Percentiles rank a stretch among this genome's conserved stretches.
Evolutionary conservation across 2,888 invertebrate species (phyloP).

Genomic region (Cryptops parisi): DNA sequence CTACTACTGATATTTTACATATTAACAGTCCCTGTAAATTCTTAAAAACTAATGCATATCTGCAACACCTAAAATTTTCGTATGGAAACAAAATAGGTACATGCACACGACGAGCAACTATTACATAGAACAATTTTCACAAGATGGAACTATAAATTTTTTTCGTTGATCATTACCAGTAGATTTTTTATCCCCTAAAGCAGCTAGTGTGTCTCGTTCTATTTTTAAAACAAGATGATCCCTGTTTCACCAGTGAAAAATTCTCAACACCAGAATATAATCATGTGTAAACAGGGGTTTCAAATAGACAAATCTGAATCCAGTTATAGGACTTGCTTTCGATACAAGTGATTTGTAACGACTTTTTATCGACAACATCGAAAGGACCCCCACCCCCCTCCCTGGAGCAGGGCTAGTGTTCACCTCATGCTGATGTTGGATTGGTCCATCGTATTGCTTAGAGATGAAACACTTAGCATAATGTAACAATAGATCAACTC

Average conservation of each 20-base stretch:
- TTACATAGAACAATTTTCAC: slow-evolving; percentile 9
- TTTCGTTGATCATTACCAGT: no score
- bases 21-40: slow-evolving; percentile 25
- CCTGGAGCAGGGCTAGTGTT: slow-evolving; percentile 2
- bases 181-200: no score
- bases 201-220: no score
- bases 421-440: slow-evolving; percentile 5
- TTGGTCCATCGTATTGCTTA: slow-evolving; percentile 8
- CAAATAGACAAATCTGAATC: no score
- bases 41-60: slow-evolving; percentile 28
- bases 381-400: no score
- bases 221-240: no score
- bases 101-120: slow-evolving; percentile 13
- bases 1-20: not conserved
- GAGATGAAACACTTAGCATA: not conserved
- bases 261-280: no score
- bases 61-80: slow-evolving; percentile 24
- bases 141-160: slow-evolving; percentile 1
- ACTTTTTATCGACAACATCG: no score
- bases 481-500: not conserved
- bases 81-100: slow-evolving; percentile 13
- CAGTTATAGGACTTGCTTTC: no score
- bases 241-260: no score
- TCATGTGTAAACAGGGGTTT: no score
- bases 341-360: no score